A percentile compares a stretch with the other conserved stretches of the same genome.
Conservation (phyloP, 2,888 invertebrate species). For the Oscheius onirici region DNA sequence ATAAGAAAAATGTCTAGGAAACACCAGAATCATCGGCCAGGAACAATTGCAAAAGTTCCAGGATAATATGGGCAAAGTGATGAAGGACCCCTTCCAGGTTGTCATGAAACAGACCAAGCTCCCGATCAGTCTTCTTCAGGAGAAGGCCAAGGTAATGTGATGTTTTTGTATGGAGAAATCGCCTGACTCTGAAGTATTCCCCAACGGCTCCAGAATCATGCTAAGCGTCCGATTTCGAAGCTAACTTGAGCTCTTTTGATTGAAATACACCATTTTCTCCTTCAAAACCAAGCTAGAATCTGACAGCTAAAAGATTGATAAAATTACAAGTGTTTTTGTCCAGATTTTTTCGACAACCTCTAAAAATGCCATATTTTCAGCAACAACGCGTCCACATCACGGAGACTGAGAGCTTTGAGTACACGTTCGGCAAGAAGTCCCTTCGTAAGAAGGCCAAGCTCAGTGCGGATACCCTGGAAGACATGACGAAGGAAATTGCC, state of each 20-base stretch:
- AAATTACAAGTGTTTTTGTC: no score
- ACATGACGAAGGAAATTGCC: constrained; percentile 80
- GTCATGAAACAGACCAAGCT: constrained; percentile 94
- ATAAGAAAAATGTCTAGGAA: constrained; percentile 74
- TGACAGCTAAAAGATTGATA: no score
- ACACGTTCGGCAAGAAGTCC: constrained; percentile 93
- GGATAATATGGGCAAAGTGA: constrained; percentile 90
- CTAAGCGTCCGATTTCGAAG: no score
- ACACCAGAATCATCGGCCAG: constrained; percentile 94
- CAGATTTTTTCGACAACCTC: no score
- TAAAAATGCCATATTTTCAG: no score
- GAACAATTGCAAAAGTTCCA: constrained; percentile 78
- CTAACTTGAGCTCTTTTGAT: no score
- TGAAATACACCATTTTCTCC: no score
- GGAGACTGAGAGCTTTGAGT: constrained; percentile 92
- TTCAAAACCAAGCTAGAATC: no score
- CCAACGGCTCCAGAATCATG: no score
- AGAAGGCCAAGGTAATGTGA: constrained; percentile 78
- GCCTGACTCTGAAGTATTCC: no score
- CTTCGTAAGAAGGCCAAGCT: constrained; percentile 87
- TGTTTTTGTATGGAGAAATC: no score
- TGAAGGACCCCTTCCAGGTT: constrained; percentile 94
- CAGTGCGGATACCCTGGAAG: constrained; percentile 79
- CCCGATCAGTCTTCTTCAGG: constrained; percentile 91
- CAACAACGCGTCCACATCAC: constrained; percentile 90